These are phyloP conservation scores for Plectropomus leopardus DNA, from an alignment of 2,113 vertebrate genomes.

Conservation along the genomic window DNA sequence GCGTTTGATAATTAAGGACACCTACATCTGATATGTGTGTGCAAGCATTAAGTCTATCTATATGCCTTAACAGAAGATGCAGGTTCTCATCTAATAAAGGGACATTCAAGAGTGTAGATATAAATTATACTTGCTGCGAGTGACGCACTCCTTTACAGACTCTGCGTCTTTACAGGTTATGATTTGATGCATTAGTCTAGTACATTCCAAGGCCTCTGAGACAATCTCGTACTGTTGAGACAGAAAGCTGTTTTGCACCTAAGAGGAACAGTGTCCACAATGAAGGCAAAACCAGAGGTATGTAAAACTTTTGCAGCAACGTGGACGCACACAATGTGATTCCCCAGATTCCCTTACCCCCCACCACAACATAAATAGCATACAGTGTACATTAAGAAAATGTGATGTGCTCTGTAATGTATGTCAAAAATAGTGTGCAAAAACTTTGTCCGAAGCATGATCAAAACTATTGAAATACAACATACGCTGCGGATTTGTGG, in stretches of 20 bases:
- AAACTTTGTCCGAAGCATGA: constrained; percentile 35
- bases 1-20: constrained; percentile 45
- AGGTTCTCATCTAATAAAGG: constrained; percentile 35
- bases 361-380: constrained; percentile 59
- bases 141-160: constrained; percentile 47
- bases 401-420: constrained; percentile 40
- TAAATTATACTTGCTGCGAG: constrained; percentile 35
- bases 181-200: constrained; percentile 46
- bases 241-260: constrained; percentile 55
- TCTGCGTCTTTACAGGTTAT: constrained; percentile 36
- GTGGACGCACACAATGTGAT: constrained; percentile 16
- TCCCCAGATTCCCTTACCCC: constrained; percentile 26
- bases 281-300: constrained; percentile 66
- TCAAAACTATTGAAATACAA: constrained; percentile 32
- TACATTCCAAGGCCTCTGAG: constrained; percentile 70
- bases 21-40: constrained; percentile 45
- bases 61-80: constrained; percentile 36
- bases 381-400: constrained; percentile 42
- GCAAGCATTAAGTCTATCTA: constrained; percentile 28
- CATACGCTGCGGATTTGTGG: constrained; percentile 30
- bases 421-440: constrained; percentile 39
- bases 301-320: constrained; percentile 56
- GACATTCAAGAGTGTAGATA: constrained; percentile 62
- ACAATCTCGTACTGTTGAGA: constrained; percentile 51
- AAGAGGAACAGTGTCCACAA: constrained; percentile 28